Evolutionary conservation across 2,888 invertebrate genomes (phyloP), one percentile per base, ranked within the genome.

Genomic region (Brenthis daphne): DNA sequence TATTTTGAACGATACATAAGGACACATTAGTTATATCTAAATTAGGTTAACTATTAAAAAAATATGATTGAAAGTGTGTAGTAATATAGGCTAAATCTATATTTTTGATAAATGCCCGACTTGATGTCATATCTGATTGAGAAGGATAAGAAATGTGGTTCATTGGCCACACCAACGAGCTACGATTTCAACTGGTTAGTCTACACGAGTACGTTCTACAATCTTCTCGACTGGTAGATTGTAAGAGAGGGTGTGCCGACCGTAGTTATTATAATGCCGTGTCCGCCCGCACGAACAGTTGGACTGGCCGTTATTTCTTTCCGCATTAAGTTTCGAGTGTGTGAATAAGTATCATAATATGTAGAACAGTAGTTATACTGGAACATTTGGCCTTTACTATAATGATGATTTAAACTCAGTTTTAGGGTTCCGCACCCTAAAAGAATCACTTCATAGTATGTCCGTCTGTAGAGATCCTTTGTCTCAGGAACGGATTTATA

Each of bases 271-370:
- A 60, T 60, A 60, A 60, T 60, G 33, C 11, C 37, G 37, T 60
- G 60, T 60, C 60, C 60, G 50, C 50, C 60, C 50, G 48, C 50
- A 50, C 50, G 50, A 60, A 50, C 48, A 50, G 29, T 60, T 60
- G 50, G 24, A 60, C n/a, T 14, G 11, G 33, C 50, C 50, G 60
- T 33, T 60, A 60, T 50, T 60, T 60, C 29, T 60, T 60, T 50
- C 60, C 50, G 50, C 50, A 48, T 48, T 58, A n/a, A 29, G 4
- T 58, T 50, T 60, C n/a, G 29, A 60, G 47, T 24, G 58, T 24
- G 60, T 24, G 50, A 48, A 29, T 6, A 24, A 60, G 50, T 50
- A 29, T 58, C 14, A 24, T n/a, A 29, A n/a, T 58, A 60, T 48
- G 29, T 57, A 24, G 48, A 50, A 24, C n/a, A 33, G 24, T 6